Conservation (phyloP, 53 echinoderm and acorn worm genomes). For the Patiria pectinifera region DNA sequence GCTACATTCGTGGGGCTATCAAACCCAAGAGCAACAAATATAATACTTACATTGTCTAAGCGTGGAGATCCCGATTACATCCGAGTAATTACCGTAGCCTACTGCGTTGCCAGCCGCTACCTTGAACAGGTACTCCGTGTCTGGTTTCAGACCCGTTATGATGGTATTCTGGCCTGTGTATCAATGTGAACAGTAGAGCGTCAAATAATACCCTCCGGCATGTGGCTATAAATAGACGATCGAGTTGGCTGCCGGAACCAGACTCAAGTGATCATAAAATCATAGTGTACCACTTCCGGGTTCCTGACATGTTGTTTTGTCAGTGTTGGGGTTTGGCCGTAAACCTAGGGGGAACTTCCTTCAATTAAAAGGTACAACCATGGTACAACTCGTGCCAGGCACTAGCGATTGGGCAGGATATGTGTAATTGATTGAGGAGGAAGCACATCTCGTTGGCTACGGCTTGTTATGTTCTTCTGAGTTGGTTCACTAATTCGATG, state of each 20-base stretch:
- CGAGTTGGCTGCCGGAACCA: background rate
- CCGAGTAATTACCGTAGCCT: constrained; percentile 74
- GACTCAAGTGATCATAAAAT: background rate
- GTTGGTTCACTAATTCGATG: too few species aligned
- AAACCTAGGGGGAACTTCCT: too few species aligned
- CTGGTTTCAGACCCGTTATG: constrained; percentile 54
- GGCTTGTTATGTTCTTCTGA: too few species aligned
- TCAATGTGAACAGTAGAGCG: background rate
- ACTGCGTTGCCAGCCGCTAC: constrained; percentile 78
- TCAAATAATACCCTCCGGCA: background rate
- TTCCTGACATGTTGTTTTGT: background rate
- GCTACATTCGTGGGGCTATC: too few species aligned
- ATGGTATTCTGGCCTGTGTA: constrained; percentile 47
- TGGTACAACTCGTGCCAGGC: background rate
- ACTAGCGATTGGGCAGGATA: background rate
- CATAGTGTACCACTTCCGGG: background rate
- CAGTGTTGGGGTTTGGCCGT: background rate
- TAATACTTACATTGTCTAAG: constrained; percentile 1
- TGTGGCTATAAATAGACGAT: background rate
- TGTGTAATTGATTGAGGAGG: background rate
- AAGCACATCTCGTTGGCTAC: background rate
- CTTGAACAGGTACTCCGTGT: constrained; percentile 65
- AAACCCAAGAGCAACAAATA: background rate
- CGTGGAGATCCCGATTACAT: constrained; percentile 4
- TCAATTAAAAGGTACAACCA: background rate